Evolutionary conservation across 2,888 invertebrate genomes (phyloP), one percentile per base, ranked within the genome.

Genomic region (Itoplectis maculator): DNA sequence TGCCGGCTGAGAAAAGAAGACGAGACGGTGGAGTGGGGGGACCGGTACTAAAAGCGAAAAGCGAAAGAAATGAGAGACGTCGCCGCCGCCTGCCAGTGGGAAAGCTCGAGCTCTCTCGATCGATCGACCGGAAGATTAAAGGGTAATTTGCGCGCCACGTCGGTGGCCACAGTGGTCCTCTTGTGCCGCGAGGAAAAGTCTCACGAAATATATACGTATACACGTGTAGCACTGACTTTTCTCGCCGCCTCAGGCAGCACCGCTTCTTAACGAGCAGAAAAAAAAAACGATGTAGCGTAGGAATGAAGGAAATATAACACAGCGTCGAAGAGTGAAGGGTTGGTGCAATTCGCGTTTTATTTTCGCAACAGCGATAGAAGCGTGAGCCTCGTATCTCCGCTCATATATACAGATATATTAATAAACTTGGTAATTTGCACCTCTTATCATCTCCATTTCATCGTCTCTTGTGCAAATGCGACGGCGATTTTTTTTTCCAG

Each of bases 81-180:
- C 37, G 37, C 37, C 37, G 37, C 37, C 37, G 61, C 56, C 59
- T 45, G 74, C 37, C 40, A 56, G 49, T 74, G 56, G 56, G n/a
- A 81, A 73, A 59, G 73, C 59, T 54, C 51, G 15, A 40, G 51
- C 68, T 61, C 68, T 61, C 54, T 73, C 68, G 66, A 73, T 77
- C 72, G 72, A 81, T 77, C 70, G 77, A 77, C 59, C 13, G 77
- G 51, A 45, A 77, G 72, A 77, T 73, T 72, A 61, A 66, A 77
- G 20, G 66, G 66, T 66, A 65, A 77, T 81, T 81, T 63, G 56
- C 63, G 37, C 65, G 13, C 15, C 69, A 29, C 61, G 42, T 3
- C 66, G 56, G 56, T 66, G 56, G 54, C 61, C 47, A 37, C 54
- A 56, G 20, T 23, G 23, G 54, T 29, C 40, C 20, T 29, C 49